Evolutionary conservation across 2,888 invertebrate species (phyloP), one percentile per base, ranked within the genome.

Genomic region (Eupsilia transversa): DNA sequence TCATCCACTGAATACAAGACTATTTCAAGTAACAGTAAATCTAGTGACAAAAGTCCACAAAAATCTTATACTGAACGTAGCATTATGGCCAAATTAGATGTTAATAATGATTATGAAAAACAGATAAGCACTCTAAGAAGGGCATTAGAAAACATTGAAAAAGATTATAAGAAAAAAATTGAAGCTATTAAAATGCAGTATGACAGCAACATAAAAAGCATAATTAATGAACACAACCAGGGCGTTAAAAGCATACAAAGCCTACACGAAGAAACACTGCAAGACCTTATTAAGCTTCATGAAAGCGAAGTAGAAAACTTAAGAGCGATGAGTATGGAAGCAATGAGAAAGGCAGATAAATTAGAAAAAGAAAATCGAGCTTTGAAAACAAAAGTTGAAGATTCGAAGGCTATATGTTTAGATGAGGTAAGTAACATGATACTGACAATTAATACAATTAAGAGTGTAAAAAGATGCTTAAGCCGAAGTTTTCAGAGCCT

Each of bases 191-290:
- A 97, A 92, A 84, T 92, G 27, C 97, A 97, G 86, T 97, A 97
- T 82, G 97, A 97, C 52, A 93, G 90, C 82, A 96, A 97, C 69
- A 95, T 97, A 64, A 96, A 96, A 85, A 95, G 92, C 78, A 94
- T 97, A 72, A 92, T 96, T 38, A 96, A 96, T 72, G 96, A 97
- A 86, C 97, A 97, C 82, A 96, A 96, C 86, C 94, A 94, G 79
- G 96, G 97, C n/a, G 96, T 97, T 6, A 94, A 93, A 81, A 96
- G 94, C 82, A 94, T 97, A 86, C 97, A 97, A 89, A 93, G 91
- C 79, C 92, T 97, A 46, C 97, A 97, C 52, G 97, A 97, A 87
- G 96, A 97, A 84, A 93, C 95, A 1, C 84, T 97, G 33, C 92
- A 94, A 72, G 96, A 96, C 61, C 91, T 97, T 57, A 93, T 94